Conservation (phyloP, 2,797 vertebrate genomes). For the Rhinella marina region DNA sequence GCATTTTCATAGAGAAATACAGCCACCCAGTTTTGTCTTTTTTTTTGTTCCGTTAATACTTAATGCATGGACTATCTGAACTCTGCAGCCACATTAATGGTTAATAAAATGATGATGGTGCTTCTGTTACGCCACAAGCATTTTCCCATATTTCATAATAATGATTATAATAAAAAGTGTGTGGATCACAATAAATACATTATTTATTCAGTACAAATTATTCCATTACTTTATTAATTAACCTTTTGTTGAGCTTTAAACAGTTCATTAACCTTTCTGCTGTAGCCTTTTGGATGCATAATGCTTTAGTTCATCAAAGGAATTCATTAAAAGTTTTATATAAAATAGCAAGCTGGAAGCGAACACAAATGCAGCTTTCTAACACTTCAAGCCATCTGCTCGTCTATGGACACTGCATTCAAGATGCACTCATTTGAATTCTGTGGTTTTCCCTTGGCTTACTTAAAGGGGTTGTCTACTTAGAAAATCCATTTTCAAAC, state of each 20-base stretch:
- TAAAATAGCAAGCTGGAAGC: constrained; percentile 50
- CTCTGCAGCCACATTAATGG: neutral
- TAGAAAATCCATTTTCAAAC: too few species aligned
- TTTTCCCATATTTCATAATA: neutral
- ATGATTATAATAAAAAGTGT: neutral
- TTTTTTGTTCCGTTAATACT: neutral
- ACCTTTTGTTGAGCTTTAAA: constrained; percentile 63
- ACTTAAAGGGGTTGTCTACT: neutral
- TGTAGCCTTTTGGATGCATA: constrained; percentile 50
- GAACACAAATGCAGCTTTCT: neutral
- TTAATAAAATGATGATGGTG: neutral
- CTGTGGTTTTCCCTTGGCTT: neutral
- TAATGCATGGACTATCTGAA: neutral
- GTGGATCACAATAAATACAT: constrained; percentile 54
- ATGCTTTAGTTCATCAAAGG: constrained; percentile 46
- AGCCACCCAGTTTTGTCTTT: neutral
- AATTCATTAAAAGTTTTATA: constrained; percentile 54
- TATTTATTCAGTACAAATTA: constrained; percentile 54
- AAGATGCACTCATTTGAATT: neutral
- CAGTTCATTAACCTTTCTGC: constrained; percentile 62
- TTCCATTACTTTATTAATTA: constrained; percentile 65
- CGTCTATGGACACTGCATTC: constrained; percentile 40
- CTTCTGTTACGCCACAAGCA: neutral
- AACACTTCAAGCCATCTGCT: constrained; percentile 46
- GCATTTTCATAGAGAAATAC: neutral